phyloP scores from a whole-genome alignment of 2,113 vertebrate genomes.

The Nesospiza acunhae region DNA sequence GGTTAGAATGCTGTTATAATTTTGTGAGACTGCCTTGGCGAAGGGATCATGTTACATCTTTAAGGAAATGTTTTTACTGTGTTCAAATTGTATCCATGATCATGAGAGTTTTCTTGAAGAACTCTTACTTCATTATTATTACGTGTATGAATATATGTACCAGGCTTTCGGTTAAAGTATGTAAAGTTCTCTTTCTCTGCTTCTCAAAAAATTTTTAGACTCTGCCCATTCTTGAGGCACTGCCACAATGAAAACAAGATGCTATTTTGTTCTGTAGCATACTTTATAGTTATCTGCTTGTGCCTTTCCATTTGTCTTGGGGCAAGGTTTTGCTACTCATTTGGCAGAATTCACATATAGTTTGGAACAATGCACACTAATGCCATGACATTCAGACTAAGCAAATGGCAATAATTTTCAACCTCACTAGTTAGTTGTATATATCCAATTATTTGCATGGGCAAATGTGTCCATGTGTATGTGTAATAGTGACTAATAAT shows the following conservation, averaged over 20 bases:
- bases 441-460: slow-evolving; percentile 63
- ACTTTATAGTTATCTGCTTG: neutral
- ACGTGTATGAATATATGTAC: neutral
- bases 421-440: slow-evolving; percentile 52
- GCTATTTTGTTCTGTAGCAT: neutral
- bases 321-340: neutral
- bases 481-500: slow-evolving; percentile 50
- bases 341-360: neutral
- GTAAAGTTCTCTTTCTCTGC: neutral
- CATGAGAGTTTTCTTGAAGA: neutral
- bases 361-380: slow-evolving; percentile 32
- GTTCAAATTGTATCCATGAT: neutral
- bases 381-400: slow-evolving; percentile 31
- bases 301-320: neutral
- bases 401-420: slow-evolving; percentile 62
- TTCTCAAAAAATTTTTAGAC: neutral
- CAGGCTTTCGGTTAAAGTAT: neutral
- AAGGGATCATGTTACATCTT: neutral
- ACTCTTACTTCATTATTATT: neutral
- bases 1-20: neutral
- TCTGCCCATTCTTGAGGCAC: neutral
- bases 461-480: slow-evolving; percentile 1
- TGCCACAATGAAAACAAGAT: neutral
- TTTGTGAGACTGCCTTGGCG: neutral
- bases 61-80: neutral